phyloP scores from a whole-genome alignment of 2,888 invertebrate genomes.

The Lagria hirta region DNA sequence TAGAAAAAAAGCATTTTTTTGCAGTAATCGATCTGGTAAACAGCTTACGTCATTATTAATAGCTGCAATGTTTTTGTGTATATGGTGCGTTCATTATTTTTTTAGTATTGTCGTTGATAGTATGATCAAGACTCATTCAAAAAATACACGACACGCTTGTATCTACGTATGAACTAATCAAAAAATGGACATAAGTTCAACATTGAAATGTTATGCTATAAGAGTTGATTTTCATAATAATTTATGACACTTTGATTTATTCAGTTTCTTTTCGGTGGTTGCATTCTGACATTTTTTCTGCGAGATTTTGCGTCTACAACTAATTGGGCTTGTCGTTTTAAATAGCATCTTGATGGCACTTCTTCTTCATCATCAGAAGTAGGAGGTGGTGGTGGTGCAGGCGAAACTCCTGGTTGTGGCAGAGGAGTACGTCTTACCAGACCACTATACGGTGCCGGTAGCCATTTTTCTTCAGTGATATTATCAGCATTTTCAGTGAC shows the following conservation, averaged over 20 bases:
- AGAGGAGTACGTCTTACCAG: conserved; percentile 48
- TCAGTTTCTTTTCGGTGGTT: conserved; percentile 25
- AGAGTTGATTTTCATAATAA: not conserved
- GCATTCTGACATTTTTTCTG: conserved; percentile 68
- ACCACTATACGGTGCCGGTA: conserved; percentile 50
- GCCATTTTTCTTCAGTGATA: conserved; percentile 45
- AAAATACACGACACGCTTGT: not conserved
- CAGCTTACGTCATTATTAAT: no score
- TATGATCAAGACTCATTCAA: not conserved
- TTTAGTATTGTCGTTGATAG: not conserved
- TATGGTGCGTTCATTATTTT: not conserved
- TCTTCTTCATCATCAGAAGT: conserved; percentile 81
- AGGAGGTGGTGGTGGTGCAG: conserved; percentile 43
- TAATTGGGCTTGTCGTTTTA: conserved; percentile 81
- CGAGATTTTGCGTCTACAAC: conserved; percentile 82
- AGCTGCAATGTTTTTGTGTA: no score
- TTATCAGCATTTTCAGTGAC: conserved; percentile 3
- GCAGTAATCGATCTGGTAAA: no score
- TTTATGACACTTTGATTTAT: not conserved
- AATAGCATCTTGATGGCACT: conserved; percentile 74
- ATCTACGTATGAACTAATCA: no score
- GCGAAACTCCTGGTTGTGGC: conserved; percentile 45
- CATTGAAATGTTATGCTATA: not conserved
- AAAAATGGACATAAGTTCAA: no score
- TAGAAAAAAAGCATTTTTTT: no score